phyloP scores from a whole-genome alignment of 64 coral and sea anemone species.

The Cladopsammia gracilis region DNA sequence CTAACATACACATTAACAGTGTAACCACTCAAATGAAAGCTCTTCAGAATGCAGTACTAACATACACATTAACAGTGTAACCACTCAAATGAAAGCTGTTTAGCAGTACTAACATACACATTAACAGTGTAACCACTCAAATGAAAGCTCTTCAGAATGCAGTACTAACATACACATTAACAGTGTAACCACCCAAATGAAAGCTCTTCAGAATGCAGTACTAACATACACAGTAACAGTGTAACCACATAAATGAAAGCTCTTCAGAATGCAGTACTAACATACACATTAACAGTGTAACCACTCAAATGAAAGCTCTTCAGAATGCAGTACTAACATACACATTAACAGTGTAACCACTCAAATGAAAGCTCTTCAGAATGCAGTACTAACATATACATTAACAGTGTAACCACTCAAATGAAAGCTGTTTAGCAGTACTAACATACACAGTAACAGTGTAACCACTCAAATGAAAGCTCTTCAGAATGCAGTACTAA shows the following conservation, averaged over 20 bases:
- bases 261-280: no score
- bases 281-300: not conserved
- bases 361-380: no score
- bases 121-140: not conserved
- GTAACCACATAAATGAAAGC: not conserved
- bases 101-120: no score
- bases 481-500: no score
- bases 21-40: not conserved
- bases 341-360: not conserved
- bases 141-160: no score
- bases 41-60: no score
- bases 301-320: not conserved
- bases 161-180: not conserved
- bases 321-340: no score
- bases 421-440: no score
- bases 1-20: not conserved
- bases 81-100: not conserved
- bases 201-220: no score
- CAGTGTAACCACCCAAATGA: not conserved
- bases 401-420: not conserved
- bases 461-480: not conserved
- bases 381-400: no score
- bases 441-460: not conserved
- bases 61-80: not conserved
- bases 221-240: not conserved